Percentiles rank a stretch among this genome's conserved stretches.
Evolutionary conservation across 1,140 invertebrate genomes (phyloP).

Genomic region (Pollicipes pollicipes): DNA sequence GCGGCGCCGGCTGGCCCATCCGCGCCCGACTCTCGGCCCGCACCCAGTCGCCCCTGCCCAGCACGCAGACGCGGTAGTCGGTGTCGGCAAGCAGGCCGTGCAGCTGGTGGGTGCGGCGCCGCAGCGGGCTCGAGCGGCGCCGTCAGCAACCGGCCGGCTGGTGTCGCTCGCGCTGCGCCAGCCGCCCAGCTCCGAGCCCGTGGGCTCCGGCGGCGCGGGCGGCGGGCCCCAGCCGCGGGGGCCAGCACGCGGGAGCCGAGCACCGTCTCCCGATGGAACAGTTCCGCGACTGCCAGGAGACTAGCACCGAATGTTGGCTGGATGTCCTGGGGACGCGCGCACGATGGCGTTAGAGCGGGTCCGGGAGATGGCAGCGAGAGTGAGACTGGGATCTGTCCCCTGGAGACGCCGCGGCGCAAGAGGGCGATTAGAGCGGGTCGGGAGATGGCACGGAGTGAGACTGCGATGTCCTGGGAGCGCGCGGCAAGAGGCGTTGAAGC

Average conservation of each 20-base stretch:
- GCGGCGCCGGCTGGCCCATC: constrained; percentile 3
- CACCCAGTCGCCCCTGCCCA: constrained; percentile 52
- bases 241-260: constrained; percentile 68
- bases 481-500: too few species aligned
- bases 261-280: constrained; percentile 61
- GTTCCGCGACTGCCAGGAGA: constrained; percentile 75
- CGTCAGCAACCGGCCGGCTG: constrained; percentile 6
- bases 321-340: constrained; percentile 39
- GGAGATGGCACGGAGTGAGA: too few species aligned
- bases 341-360: neutral
- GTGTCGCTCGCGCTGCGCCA: neutral
- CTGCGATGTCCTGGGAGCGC: too few species aligned
- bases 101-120: constrained; percentile 45
- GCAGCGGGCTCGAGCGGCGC: constrained; percentile 17
- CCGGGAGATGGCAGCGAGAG: too few species aligned
- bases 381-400: too few species aligned
- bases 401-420: too few species aligned
- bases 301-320: constrained; percentile 68
- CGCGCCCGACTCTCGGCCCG: constrained; percentile 18
- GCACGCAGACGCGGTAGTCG: constrained; percentile 63
- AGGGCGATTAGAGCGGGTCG: too few species aligned
- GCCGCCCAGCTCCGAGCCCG: neutral
- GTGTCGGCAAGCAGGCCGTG: constrained; percentile 52
- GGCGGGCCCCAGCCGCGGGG: constrained; percentile 49
- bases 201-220: constrained; percentile 31